Evolutionary conservation across 2,888 invertebrate species (phyloP).

Genomic region (Cerastis rubricosa): DNA sequence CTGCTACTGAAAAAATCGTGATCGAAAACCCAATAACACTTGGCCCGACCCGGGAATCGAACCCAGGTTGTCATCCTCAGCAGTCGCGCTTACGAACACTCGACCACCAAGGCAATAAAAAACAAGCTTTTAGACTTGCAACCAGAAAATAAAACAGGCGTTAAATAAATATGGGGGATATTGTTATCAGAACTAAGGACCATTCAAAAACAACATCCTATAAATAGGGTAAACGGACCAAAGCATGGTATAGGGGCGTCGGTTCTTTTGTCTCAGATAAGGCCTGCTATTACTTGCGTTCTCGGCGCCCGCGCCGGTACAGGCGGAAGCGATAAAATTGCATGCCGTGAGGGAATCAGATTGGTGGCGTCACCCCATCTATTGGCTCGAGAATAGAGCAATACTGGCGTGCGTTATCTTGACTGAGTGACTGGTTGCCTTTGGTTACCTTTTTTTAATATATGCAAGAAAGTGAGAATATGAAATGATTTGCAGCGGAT

Average conservation of each 20-base stretch:
- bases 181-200: slow-evolving; percentile 66
- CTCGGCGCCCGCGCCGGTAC: slow-evolving; percentile 64
- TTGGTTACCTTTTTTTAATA: slow-evolving; percentile 13
- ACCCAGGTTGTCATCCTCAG: no score
- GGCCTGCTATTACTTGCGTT: slow-evolving; percentile 75
- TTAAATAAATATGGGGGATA: slow-evolving; percentile 63
- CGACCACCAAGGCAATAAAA: not conserved
- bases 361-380: slow-evolving; percentile 80
- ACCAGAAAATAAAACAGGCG: slow-evolving; percentile 6
- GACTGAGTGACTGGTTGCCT: slow-evolving; percentile 56
- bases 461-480: not conserved
- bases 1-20: no score
- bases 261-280: slow-evolving; percentile 82
- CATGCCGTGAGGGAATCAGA: slow-evolving; percentile 86
- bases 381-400: slow-evolving; percentile 80
- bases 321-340: slow-evolving; percentile 85
- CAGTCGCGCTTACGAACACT: no score
- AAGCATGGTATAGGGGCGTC: slow-evolving; percentile 70
- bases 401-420: slow-evolving; percentile 73
- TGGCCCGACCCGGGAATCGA: no score
- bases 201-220: slow-evolving; percentile 69
- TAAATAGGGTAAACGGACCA: slow-evolving; percentile 72
- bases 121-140: slow-evolving; percentile 15
- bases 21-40: no score
- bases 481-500: not conserved